phyloP scores from a whole-genome alignment of 1,140 invertebrate genomes.

The Anthonomus grandis region DNA sequence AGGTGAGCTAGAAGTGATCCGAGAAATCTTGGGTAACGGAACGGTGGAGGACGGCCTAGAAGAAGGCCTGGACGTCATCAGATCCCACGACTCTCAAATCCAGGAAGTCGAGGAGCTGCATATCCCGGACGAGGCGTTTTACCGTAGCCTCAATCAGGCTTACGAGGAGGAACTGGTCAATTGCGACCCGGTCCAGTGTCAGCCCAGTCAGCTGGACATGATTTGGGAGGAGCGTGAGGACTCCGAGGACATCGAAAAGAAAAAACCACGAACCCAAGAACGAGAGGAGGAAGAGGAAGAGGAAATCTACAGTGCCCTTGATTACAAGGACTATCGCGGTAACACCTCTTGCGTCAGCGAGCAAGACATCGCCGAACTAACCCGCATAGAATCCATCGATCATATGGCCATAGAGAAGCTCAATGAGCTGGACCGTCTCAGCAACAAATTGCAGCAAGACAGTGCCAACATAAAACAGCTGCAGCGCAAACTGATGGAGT shows the following conservation, averaged over 20 bases:
- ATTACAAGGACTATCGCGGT: slow-evolving; percentile 76
- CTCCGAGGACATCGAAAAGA: slow-evolving; percentile 41
- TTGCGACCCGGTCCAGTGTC: slow-evolving; percentile 58
- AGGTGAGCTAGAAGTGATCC: slow-evolving; percentile 56
- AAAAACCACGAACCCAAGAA: slow-evolving; percentile 51
- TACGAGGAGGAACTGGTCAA: slow-evolving; percentile 75
- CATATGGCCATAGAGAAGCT: slow-evolving; percentile 73
- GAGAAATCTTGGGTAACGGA: slow-evolving; percentile 59
- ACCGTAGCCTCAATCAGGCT: slow-evolving; percentile 81
- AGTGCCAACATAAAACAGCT: slow-evolving; percentile 73
- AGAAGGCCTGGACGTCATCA: slow-evolving; percentile 56
- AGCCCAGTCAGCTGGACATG: slow-evolving; percentile 71
- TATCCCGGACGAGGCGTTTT: slow-evolving; percentile 81
- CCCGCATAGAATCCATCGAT: slow-evolving; percentile 70
- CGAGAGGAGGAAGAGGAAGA: slow-evolving; percentile 56
- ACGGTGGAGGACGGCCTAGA: slow-evolving; percentile 60
- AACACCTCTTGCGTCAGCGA: slow-evolving; percentile 72
- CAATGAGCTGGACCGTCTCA: slow-evolving; percentile 71
- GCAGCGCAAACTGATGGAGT: slow-evolving; percentile 63
- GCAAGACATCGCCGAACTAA: slow-evolving; percentile 71
- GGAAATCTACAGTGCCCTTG: slow-evolving; percentile 71
- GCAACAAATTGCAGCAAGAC: slow-evolving; percentile 72
- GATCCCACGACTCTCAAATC: slow-evolving; percentile 45
- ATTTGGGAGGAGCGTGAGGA: slow-evolving; percentile 73
- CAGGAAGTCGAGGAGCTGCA: slow-evolving; percentile 55